Evolutionary conservation across 2,797 vertebrate genomes (phyloP), one percentile per base, ranked within the genome.

Genomic region (Acrossocheilus wenchowensis): DNA sequence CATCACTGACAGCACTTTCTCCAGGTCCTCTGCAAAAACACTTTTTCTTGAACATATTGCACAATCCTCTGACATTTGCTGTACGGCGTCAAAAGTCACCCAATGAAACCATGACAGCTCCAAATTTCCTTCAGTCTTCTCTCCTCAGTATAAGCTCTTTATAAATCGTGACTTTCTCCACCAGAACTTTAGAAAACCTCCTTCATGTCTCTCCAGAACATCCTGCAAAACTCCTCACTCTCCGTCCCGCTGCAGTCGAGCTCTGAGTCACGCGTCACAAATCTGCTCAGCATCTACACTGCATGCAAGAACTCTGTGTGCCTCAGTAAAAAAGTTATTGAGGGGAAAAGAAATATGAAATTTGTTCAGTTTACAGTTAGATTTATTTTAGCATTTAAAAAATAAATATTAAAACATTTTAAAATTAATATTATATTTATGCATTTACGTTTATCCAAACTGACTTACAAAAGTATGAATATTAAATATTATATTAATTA

Each of bases 81-180:
- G 17, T 12, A 19, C 19, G 11, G 34, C 4, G 34, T 30, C 26
- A 30, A 64, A 64, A 64, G 62, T 66, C 30, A 66, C 30, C 14
- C 64, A 68, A 68, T 34, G 30, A 68, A 68, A 68, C 15, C 15
- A 4, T 17, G 75, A 57, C 11, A 39, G 75, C 0, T 15, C 50
- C 75, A 62, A 1, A 43, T 79, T 43, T 30, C 45, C 23, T 41
- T 26, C 11, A 41, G 23, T 62, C 75, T 79, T 43, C 14, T 41
- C 12, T 78, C 77, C 77, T 60, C 54, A 62, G 54, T 26, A 17
- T 62, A 79, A 62, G 54, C 54, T 41, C 77, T 78, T 78, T 41
- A 54, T 54, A 39, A 36, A 77, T 12, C 30, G 2, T 23, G 30
- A 77, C 50, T 39, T 57, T 78, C 19, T 57, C 50, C 50, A 57